Evolutionary conservation across 2,888 invertebrate species (phyloP).

Genomic region (Idaea dimidiata): DNA sequence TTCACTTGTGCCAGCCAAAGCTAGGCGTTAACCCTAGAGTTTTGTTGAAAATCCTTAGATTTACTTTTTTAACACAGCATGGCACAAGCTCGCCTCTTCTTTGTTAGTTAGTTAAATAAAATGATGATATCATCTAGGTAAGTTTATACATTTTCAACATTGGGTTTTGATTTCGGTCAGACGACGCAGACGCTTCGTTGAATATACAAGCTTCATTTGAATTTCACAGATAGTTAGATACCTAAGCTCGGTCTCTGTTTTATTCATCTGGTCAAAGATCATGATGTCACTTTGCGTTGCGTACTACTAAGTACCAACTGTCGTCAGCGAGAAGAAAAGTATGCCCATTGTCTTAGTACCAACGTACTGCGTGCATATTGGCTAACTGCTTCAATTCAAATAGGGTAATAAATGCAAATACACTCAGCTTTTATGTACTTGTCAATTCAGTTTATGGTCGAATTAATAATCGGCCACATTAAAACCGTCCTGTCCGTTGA

Average conservation of each 20-base stretch:
- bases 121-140: neutral
- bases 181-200: constrained; percentile 26
- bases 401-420: neutral
- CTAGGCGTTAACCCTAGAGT: too few relatives aligned
- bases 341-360: constrained; percentile 27
- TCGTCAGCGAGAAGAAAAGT: constrained; percentile 28
- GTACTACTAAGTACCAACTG: constrained; percentile 24
- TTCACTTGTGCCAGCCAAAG: too few relatives aligned
- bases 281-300: constrained; percentile 44
- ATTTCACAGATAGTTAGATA: constrained; percentile 49
- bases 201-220: constrained; percentile 43
- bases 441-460: constrained; percentile 28
- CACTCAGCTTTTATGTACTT: constrained; percentile 5
- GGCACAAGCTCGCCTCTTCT: neutral
- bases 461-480: constrained; percentile 32
- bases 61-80: too few relatives aligned
- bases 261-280: constrained; percentile 52
- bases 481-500: constrained; percentile 33
- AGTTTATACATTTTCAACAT: neutral
- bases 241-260: constrained; percentile 46
- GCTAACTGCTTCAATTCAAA: constrained; percentile 10
- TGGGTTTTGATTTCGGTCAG: neutral
- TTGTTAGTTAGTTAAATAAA: neutral
- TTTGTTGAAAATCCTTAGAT: too few relatives aligned
- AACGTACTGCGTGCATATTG: constrained; percentile 9